These are phyloP conservation scores for Abrostola tripartita DNA, from an alignment of 2,888 invertebrate genomes.

Conservation along the genomic window DNA sequence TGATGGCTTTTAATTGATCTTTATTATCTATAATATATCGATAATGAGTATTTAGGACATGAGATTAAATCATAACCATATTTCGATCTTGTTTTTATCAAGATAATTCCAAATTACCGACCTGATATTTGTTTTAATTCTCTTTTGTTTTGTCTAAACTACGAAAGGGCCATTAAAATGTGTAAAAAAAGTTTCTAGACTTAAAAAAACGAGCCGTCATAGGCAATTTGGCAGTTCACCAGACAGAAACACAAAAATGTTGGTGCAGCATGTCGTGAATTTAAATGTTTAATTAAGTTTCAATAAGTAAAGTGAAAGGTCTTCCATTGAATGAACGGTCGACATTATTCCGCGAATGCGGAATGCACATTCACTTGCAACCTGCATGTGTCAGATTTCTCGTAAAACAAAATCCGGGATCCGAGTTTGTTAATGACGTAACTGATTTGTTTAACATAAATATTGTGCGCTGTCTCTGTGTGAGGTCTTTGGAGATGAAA, in stretches of 20 bases:
- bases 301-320: constrained; percentile 63
- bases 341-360: constrained; percentile 56
- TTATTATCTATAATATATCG: too few relatives aligned
- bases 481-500: too few relatives aligned
- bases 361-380: constrained; percentile 52
- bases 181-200: neutral
- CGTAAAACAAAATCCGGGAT: constrained; percentile 45
- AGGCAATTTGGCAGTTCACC: neutral
- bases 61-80: too few relatives aligned
- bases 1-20: too few relatives aligned
- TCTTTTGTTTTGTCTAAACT: too few relatives aligned
- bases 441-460: neutral
- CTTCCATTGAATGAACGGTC: constrained; percentile 50
- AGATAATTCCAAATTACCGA: too few relatives aligned
- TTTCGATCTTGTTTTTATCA: too few relatives aligned
- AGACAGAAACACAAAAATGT: constrained; percentile 5
- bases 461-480: too few relatives aligned
- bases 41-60: too few relatives aligned
- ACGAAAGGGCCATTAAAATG: too few relatives aligned
- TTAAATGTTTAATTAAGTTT: constrained; percentile 55
- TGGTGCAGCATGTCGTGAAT: constrained; percentile 43
- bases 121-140: too few relatives aligned
- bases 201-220: neutral
- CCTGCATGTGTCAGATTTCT: constrained; percentile 49
- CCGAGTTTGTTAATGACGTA: constrained; percentile 10